Evolutionary conservation across 2,797 vertebrate genomes (phyloP).

Genomic region (Enteromius viviparus): DNA sequence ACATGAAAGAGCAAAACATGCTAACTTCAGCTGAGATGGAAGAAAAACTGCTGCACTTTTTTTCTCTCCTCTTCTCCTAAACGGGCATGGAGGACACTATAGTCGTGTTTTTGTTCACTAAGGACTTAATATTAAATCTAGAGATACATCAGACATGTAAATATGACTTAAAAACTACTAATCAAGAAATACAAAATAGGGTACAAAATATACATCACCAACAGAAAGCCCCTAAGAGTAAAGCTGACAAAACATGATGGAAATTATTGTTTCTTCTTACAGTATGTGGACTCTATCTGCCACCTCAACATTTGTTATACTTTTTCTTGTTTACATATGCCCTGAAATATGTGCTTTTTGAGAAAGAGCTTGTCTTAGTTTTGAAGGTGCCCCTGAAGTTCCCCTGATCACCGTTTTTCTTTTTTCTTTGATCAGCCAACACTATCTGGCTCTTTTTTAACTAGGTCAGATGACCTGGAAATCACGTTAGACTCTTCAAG

Average conservation of each 20-base stretch:
- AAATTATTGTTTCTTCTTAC: not conserved
- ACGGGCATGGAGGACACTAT: not conserved
- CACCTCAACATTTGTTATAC: not conserved
- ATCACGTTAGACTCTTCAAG: conserved; percentile 46
- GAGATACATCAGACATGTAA: not conserved
- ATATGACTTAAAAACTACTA: not conserved
- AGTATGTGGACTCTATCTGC: not conserved
- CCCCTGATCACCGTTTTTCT: not conserved
- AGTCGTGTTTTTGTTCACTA: not conserved
- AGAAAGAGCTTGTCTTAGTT: conserved; percentile 19
- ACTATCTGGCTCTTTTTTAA: conserved; percentile 22
- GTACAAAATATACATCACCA: not conserved
- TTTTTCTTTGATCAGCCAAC: conserved; percentile 37
- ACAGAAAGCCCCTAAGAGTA: not conserved
- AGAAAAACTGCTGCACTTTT: conserved; percentile 52
- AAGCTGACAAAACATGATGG: not conserved
- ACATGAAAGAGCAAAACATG: conserved; percentile 61
- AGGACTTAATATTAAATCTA: not conserved
- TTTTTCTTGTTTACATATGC: conserved; percentile 5
- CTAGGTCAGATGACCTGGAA: conserved; percentile 47
- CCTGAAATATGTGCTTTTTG: conserved; percentile 6
- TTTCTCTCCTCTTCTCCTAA: not conserved
- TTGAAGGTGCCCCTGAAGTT: conserved; percentile 25
- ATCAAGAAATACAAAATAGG: not conserved
- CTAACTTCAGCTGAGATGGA: conserved; percentile 56